phyloP scores from a whole-genome alignment of 2,888 invertebrate species.

The Azorinus chamasolen region DNA sequence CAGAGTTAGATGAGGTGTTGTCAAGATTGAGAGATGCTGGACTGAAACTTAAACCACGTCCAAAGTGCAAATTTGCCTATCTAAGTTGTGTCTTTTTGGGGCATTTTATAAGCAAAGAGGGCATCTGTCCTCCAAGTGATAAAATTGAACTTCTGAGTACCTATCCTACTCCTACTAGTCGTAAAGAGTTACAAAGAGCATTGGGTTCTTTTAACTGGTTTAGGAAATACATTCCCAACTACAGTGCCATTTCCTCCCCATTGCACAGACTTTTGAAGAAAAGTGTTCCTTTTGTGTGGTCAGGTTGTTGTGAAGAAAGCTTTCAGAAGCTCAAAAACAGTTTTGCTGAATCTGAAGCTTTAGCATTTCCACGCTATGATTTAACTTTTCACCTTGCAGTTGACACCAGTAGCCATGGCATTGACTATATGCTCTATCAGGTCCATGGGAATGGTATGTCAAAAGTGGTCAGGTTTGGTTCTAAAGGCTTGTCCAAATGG shows the following conservation, averaged over 20 bases:
- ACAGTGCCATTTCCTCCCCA: constrained; percentile 23
- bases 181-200: constrained; percentile 46
- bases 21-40: constrained; percentile 36
- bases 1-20: constrained; percentile 37
- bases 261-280: constrained; percentile 41
- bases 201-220: constrained; percentile 66
- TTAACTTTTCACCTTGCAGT: constrained; percentile 46
- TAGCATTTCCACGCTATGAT: constrained; percentile 60
- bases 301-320: constrained; percentile 12
- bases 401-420: constrained; percentile 53
- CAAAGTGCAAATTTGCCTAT: constrained; percentile 8
- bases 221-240: constrained; percentile 52
- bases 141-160: constrained; percentile 28
- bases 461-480: constrained; percentile 46
- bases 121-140: constrained; percentile 38
- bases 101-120: constrained; percentile 35
- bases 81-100: no score
- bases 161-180: constrained; percentile 36
- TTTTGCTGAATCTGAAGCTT: constrained; percentile 37
- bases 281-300: constrained; percentile 34
- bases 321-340: constrained; percentile 47
- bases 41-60: constrained; percentile 28
- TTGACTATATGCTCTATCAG: constrained; percentile 64
- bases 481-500: constrained; percentile 49
- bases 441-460: constrained; percentile 30